Base-by-base conservation (phyloP, 2,797 vertebrate species). In the Naso thynnoides region DNA sequence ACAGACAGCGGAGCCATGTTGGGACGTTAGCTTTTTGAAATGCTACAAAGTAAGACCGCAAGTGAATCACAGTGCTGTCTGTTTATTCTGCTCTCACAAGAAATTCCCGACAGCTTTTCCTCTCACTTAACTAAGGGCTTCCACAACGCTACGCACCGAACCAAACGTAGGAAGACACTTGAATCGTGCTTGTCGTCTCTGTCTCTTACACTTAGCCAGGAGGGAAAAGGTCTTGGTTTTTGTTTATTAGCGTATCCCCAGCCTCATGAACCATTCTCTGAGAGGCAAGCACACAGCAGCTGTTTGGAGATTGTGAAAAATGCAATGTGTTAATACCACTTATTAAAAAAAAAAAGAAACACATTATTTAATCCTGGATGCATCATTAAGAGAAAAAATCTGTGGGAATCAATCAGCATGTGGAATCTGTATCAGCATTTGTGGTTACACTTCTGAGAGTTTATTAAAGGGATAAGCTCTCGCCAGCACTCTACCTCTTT, bases 1-100 rank as follows among this genome's bases (percentile, higher is more conserved):
- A 69, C 76, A 84, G 80, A 85, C 88, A 86, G 76, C 72, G 14
- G 60, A 81, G 70, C 52, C 70, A 56, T 78, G 76, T 86, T 49
- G 80, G 67, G 84, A 75, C 61, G 78, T 85, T 71, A 52, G 71
- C 73, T 70, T 70, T 84, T 82, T 62, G 57, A 83, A 83, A 78
- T 7, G 33, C 29, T 29, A 63, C 73, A 59, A 45, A 63, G 73
- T 80, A 68, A 68, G 33, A 67, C 38, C 24, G 8, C 29, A 8
- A 78, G 62, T 70, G 75, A 84, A 83, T 70, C 78, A 63, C 61
- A 59, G 61, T 1, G 29, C 60, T 67, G 86, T 74, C 67, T 83
- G 76, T 88, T 89, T 84, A 70, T 82, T 78, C 78, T 76, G 62
- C 47, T 68, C 58, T 74, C 68, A 72, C 84, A 14, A 76, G 38